Evolutionary conservation across 2,797 vertebrate genomes (phyloP).

Genomic region (Sorex maritimensis): DNA sequence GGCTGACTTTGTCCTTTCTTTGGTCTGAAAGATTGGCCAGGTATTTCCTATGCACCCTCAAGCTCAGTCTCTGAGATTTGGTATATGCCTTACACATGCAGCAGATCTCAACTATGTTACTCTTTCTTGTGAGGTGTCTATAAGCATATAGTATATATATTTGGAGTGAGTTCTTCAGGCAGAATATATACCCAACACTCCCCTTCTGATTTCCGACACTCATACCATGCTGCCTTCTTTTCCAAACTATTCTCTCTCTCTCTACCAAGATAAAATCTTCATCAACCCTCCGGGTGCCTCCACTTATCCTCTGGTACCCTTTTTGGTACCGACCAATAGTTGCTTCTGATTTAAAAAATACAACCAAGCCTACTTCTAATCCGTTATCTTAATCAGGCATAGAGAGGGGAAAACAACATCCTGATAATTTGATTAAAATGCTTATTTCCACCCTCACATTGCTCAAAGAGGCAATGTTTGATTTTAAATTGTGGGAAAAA

Average conservation of each 20-base stretch:
- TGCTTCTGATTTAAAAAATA: constrained; percentile 12
- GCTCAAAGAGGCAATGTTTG: background rate
- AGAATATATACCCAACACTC: background rate
- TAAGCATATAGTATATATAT: too few species aligned
- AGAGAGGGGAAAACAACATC: background rate
- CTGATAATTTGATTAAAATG: constrained; percentile 44
- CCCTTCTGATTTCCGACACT: background rate
- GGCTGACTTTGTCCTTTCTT: background rate
- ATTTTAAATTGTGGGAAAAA: constrained; percentile 30
- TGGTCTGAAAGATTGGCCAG: background rate
- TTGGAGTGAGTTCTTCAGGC: background rate
- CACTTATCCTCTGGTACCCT: background rate
- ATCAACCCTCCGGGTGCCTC: background rate
- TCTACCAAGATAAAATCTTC: background rate
- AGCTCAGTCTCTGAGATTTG: background rate
- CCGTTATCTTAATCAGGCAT: background rate
- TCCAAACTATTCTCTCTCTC: background rate
- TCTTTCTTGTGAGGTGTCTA: background rate
- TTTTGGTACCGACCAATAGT: background rate
- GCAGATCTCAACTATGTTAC: background rate
- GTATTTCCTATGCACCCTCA: background rate
- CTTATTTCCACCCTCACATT: background rate
- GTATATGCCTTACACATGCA: background rate
- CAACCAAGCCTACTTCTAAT: background rate
- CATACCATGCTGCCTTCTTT: background rate